A percentile compares a stretch with the other conserved stretches of the same genome.
Conservation (phyloP, 2,113 vertebrate genomes). For the Electrona antarctica region DNA sequence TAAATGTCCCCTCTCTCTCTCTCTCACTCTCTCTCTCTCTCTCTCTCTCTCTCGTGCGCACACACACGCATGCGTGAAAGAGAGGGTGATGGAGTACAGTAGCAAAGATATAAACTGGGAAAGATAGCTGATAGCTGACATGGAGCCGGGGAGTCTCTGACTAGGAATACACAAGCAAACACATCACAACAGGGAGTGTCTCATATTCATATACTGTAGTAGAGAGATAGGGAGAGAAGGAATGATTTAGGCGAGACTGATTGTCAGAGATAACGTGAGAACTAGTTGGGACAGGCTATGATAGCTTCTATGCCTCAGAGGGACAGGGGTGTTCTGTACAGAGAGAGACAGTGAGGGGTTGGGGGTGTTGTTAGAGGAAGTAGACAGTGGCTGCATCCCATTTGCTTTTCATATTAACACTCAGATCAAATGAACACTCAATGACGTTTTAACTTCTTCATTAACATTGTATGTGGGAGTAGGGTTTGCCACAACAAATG, state of each 20-base stretch:
- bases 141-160: no score
- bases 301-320: constrained; percentile 12
- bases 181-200: not conserved
- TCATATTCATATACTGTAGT: no score
- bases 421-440: no score
- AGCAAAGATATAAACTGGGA: not conserved
- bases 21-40: not conserved
- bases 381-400: not conserved
- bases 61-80: not conserved
- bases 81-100: not conserved
- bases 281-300: constrained; percentile 19
- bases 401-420: no score
- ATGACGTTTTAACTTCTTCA: no score
- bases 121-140: not conserved
- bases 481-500: no score
- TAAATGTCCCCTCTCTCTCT: constrained; percentile 9
- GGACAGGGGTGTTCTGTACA: not conserved
- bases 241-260: not conserved
- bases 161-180: constrained; percentile 9
- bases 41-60: no score
- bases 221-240: not conserved
- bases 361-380: not conserved
- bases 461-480: no score
- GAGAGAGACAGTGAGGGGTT: not conserved
- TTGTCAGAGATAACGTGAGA: constrained; percentile 15